These are phyloP conservation scores for Donacobius atricapilla DNA, from an alignment of 2,113 vertebrate species.

Conservation along the genomic window DNA sequence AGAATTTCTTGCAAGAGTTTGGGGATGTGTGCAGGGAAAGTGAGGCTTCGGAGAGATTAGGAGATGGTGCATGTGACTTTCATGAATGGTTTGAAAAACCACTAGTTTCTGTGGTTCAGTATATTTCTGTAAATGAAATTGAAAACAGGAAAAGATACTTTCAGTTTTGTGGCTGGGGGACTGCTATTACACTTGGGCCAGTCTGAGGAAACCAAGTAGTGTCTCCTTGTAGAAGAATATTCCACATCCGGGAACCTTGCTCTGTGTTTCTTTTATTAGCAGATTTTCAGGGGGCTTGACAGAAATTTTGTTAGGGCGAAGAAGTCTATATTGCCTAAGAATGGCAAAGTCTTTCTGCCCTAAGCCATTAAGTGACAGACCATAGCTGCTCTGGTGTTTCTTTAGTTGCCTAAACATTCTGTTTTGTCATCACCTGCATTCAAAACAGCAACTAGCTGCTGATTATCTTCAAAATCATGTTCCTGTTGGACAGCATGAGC, in stretches of 20 bases:
- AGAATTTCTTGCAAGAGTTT: background rate
- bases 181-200: background rate
- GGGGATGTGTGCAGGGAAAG: background rate
- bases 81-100: background rate
- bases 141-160: background rate
- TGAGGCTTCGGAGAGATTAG: background rate
- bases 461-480: background rate
- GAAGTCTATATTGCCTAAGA: background rate
- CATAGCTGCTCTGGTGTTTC: background rate
- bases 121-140: background rate
- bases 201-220: background rate
- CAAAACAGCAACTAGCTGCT: background rate
- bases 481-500: background rate
- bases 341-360: background rate
- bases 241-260: background rate
- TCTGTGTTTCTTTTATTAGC: background rate
- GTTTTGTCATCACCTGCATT: background rate
- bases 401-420: background rate
- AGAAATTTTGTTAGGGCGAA: background rate
- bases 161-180: background rate
- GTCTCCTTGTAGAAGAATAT: background rate
- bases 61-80: background rate
- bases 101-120: background rate
- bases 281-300: background rate
- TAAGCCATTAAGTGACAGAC: background rate